Percentiles rank a stretch among this genome's conserved stretches.
phyloP scores from a whole-genome alignment of 2,113 vertebrate species.

The Corydoras sp. region DNA sequence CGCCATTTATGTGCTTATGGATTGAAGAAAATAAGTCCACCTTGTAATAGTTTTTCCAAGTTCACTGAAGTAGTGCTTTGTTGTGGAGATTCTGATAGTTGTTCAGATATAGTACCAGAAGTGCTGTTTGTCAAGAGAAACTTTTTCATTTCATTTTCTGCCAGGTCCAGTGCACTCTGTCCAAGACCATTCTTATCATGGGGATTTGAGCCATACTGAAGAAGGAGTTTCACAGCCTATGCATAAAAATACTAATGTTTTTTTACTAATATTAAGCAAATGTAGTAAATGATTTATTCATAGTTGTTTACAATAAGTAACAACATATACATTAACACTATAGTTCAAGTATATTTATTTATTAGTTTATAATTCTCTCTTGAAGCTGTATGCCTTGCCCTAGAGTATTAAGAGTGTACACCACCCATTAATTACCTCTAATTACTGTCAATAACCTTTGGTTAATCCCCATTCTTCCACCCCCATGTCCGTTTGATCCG shows the following conservation, averaged over 20 bases:
- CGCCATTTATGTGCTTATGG: neutral
- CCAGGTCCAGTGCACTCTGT: slow-evolving; percentile 62
- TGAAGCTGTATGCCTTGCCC: too few relatives aligned
- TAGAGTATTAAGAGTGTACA: too few relatives aligned
- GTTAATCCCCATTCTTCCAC: too few relatives aligned
- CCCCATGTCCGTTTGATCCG: too few relatives aligned
- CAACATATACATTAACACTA: too few relatives aligned
- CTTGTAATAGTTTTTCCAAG: slow-evolving; percentile 9
- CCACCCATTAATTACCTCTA: too few relatives aligned
- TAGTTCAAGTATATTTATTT: too few relatives aligned
- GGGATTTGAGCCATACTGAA: slow-evolving; percentile 71
- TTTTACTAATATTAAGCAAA: too few relatives aligned
- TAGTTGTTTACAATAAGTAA: too few relatives aligned
- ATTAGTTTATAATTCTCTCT: too few relatives aligned
- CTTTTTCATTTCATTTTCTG: slow-evolving; percentile 57
- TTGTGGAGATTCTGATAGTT: slow-evolving; percentile 9
- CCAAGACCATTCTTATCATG: slow-evolving; percentile 56
- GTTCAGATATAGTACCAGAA: neutral
- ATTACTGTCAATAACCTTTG: too few relatives aligned
- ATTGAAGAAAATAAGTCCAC: slow-evolving; percentile 27
- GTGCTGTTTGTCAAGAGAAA: slow-evolving; percentile 55
- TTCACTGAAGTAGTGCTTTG: slow-evolving; percentile 9
- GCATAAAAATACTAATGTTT: slow-evolving; percentile 29
- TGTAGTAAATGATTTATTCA: too few relatives aligned
- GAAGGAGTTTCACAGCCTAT: slow-evolving; percentile 70